Evolutionary conservation across 2,113 vertebrate genomes (phyloP).

Genomic region (Urocynchramus pylzowi): DNA sequence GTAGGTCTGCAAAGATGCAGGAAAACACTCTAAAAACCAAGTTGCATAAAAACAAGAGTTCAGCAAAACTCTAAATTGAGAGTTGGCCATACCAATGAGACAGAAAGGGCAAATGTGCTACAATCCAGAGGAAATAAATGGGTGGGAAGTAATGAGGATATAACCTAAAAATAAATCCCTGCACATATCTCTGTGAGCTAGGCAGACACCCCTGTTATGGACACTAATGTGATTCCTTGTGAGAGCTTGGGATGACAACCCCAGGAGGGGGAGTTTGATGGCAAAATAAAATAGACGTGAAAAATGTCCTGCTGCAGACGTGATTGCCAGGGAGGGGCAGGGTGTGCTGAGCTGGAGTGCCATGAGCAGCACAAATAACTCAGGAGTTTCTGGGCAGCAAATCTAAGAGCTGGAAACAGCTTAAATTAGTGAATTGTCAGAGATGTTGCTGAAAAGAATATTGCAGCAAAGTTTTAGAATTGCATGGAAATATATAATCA

Average conservation of each 20-base stretch:
- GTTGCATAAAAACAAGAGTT: background rate
- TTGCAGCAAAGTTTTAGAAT: background rate
- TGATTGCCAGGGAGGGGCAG: background rate
- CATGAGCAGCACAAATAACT: background rate
- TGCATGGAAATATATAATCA: background rate
- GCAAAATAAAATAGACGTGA: background rate
- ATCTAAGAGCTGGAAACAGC: background rate
- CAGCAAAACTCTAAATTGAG: background rate
- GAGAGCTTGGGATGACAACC: background rate
- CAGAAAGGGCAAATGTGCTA: background rate
- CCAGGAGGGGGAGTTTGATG: background rate
- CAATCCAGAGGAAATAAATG: background rate
- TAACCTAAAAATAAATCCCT: conserved; percentile 9
- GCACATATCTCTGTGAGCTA: background rate
- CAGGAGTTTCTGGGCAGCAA: background rate
- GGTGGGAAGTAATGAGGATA: background rate
- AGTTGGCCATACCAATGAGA: background rate
- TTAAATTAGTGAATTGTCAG: background rate
- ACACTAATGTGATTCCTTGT: background rate
- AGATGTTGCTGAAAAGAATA: background rate
- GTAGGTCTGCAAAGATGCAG: background rate
- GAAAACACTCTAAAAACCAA: background rate
- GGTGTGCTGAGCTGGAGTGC: background rate
- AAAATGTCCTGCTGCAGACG: background rate
- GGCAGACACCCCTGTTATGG: background rate